Evolutionary conservation across 2,888 invertebrate genomes (phyloP), one percentile per base, ranked within the genome.

Genomic region (Leucoptera coffeella): DNA sequence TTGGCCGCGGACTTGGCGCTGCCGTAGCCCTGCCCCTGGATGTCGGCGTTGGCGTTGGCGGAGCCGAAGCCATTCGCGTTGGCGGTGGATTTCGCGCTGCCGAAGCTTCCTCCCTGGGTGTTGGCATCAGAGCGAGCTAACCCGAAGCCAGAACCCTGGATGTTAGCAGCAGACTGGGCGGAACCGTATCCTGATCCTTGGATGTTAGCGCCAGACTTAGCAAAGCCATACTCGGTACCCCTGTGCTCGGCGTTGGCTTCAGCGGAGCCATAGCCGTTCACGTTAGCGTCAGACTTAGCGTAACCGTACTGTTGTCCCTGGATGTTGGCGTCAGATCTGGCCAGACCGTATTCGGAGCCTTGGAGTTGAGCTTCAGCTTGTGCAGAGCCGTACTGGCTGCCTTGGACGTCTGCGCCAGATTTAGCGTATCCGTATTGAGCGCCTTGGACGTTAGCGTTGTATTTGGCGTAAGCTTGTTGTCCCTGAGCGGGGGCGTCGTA

Each of bases 251-350:
- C 29, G 6, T 9, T 11, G 23, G 26, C 21, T 8, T 14, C 6
- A 13, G 29, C 29, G 10, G 15, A 20, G 12, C 29, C 28, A 15
- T 11, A 21, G 11, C 29, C 31, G 25, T 31, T 17, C 25, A 41
- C 36, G 34, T 45, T 42, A n/a, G 50, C 48, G 1, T 40, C 39
- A 1, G 50, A 49, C 13, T 23, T 23, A 21, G 29, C 24, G 12
- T 20, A 37, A 14, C 25, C 29, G 9, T 22, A 26, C 8, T 17
- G 19, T 4, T 17, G 40, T 25, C 55, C 44, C 5, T 25, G 10
- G 9, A 13, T 13, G 14, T 29, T 29, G n/a, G 29, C 29, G 7
- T 8, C 14, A 22, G 30, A 27, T 19, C 27, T 30, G 15, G 27
- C 25, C 7, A 24, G 22, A 15, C 27, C 27, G 10, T 20, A 4